Conservation (phyloP, 2,797 vertebrate species). For the Rhadinocentrus ornatus region DNA sequence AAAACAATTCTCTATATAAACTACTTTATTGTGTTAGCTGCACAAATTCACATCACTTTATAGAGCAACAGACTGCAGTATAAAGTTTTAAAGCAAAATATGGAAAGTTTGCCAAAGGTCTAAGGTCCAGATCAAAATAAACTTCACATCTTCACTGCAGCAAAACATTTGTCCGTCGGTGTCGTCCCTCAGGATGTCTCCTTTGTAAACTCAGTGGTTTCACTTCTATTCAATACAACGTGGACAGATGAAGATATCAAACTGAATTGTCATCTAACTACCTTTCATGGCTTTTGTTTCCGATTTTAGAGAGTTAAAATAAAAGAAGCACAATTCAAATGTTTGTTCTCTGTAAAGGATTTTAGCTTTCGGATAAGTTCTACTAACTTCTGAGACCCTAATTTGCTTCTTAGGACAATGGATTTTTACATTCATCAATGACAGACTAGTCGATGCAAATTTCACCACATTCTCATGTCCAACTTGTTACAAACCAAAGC, state of each 20-base stretch:
- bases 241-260: constrained; percentile 37
- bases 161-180: constrained; percentile 21
- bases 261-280: constrained; percentile 14
- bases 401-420: neutral
- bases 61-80: neutral
- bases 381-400: neutral
- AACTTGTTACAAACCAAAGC: neutral
- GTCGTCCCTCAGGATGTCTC: constrained; percentile 18
- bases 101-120: neutral
- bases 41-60: constrained; percentile 20
- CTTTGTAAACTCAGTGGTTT: constrained; percentile 40
- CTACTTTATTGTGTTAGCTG: constrained; percentile 32
- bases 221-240: constrained; percentile 15
- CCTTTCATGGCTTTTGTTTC: neutral
- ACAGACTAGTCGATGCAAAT: neutral
- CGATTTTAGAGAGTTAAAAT: neutral
- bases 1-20: constrained; percentile 43
- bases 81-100: neutral
- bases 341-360: neutral
- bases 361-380: neutral
- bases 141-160: constrained; percentile 24
- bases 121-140: constrained; percentile 21
- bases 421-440: neutral
- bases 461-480: neutral
- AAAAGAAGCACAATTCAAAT: neutral